These are phyloP conservation scores for Cherax quadricarinatus DNA, from an alignment of 1,140 invertebrate genomes.

Conservation along the genomic window DNA sequence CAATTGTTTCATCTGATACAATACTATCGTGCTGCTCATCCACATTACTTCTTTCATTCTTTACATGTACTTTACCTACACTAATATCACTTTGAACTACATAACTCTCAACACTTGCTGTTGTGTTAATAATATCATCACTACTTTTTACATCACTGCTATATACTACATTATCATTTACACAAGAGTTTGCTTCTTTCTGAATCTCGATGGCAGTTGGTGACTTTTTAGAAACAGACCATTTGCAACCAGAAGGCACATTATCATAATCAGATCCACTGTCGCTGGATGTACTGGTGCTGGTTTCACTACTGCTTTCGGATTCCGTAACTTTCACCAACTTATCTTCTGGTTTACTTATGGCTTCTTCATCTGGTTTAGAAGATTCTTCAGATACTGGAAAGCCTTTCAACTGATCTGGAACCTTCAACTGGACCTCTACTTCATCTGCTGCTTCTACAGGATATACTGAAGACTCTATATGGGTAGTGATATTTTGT, in stretches of 20 bases:
- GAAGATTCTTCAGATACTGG: background rate
- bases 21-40: background rate
- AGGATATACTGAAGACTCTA: conserved; percentile 58
- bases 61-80: background rate
- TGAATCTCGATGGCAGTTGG: conserved; percentile 46
- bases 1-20: conserved; percentile 1
- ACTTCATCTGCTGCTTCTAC: conserved; percentile 26
- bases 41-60: conserved; percentile 6
- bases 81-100: background rate
- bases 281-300: conserved; percentile 4
- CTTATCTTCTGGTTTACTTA: conserved; percentile 26
- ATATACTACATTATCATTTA: background rate
- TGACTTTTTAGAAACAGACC: conserved; percentile 47
- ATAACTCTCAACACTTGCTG: background rate
- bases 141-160: background rate
- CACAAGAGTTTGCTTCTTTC: background rate
- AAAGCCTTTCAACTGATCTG: conserved; percentile 41
- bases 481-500: conserved; percentile 48
- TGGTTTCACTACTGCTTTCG: conserved; percentile 54
- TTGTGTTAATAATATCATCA: background rate
- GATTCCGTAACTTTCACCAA: conserved; percentile 24
- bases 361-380: conserved; percentile 16
- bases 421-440: background rate
- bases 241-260: conserved; percentile 53
- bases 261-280: conserved; percentile 59